Evolutionary conservation across 2,888 invertebrate species (phyloP), one percentile per base, ranked within the genome.

Genomic region (Halocaridina rubra): DNA sequence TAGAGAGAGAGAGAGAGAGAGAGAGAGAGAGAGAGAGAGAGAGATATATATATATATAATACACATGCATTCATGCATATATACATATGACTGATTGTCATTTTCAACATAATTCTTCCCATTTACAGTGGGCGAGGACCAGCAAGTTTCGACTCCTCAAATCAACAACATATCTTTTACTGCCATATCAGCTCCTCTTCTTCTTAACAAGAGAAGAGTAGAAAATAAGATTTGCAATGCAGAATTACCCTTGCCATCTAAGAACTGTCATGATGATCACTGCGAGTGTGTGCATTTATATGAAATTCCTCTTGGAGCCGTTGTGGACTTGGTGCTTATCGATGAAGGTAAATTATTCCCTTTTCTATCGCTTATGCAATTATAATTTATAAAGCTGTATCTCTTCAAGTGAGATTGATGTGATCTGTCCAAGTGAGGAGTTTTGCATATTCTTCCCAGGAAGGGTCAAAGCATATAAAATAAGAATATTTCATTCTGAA

Each of bases 241-340:
- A 64, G 94, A 94, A 0, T 94, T 94, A 24, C 92, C 95, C 10
- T 91, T 91, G 33, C 92, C 93, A 30, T 90, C 92, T 0, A 92
- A 93, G 88, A 97, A 97, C 89, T 92, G 93, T 8, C 91, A 92
- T 2, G 91, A 92, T 1, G 93, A 94, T 39, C 96, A 94, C 91
- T 97, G 97, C 90, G 94, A 95, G 90, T 98, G 97, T 89, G 93
- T 95, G 0, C 96, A 97, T 90, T 94, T 96, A 0, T 91, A 97
- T 4, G 93, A 95, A 89, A 95, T 97, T 77, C 93, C 93, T 16
- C 91, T 95, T 0, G 93, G 94, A 84, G 93, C 96, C 0, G 93
- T 96, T 0, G 96, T 97, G 0, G 97, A 97, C 91, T 90, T 97
- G 0, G 93, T 97, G 46, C 92, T 97, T 1, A 93, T 97, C 0